A percentile compares a stretch with the other conserved stretches of the same genome.
phyloP scores from a whole-genome alignment of 2,113 vertebrate species.

The Saguinus midas region DNA sequence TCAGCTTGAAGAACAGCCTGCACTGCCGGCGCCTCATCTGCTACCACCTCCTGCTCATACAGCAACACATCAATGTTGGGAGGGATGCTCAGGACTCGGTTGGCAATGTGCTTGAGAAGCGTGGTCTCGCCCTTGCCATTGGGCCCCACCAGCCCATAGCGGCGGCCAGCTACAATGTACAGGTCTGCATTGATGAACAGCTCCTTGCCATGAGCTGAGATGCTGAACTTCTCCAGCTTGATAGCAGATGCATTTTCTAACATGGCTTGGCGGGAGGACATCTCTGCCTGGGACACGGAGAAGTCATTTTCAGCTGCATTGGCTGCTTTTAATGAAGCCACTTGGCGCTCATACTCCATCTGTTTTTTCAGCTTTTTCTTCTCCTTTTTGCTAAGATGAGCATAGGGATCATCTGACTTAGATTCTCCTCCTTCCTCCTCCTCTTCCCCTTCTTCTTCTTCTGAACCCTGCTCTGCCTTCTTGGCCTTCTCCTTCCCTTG shows the following conservation, averaged over 20 bases:
- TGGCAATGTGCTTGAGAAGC: slow-evolving; percentile 94
- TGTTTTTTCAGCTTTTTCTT: slow-evolving; percentile 94
- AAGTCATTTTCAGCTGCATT: slow-evolving; percentile 91
- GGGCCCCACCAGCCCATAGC: slow-evolving; percentile 94
- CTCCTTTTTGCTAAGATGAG: slow-evolving; percentile 93
- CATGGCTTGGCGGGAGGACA: slow-evolving; percentile 95
- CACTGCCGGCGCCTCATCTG: slow-evolving; percentile 92
- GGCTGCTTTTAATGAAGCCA: slow-evolving; percentile 89
- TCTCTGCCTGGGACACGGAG: slow-evolving; percentile 92
- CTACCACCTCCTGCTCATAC: slow-evolving; percentile 96
- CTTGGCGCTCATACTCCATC: slow-evolving; percentile 92
- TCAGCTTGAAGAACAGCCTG: slow-evolving; percentile 93
- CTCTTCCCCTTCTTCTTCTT: slow-evolving; percentile 55
- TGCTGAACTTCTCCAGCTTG: slow-evolving; percentile 96
- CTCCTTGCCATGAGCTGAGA: slow-evolving; percentile 95
- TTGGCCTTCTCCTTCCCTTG: slow-evolving; percentile 67
- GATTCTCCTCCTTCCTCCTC: slow-evolving; percentile 65
- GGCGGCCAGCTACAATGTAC: slow-evolving; percentile 91
- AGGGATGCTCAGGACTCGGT: slow-evolving; percentile 93
- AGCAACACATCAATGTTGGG: slow-evolving; percentile 95
- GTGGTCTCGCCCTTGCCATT: slow-evolving; percentile 97
- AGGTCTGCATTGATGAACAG: slow-evolving; percentile 94
- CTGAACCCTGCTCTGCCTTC: slow-evolving; percentile 51
- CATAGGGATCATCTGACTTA: slow-evolving; percentile 83
- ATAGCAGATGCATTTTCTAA: slow-evolving; percentile 95